A percentile compares a stretch with the other conserved stretches of the same genome.
Evolutionary conservation across 2,888 invertebrate species (phyloP).

Genomic region (Hoplodrina blanda): DNA sequence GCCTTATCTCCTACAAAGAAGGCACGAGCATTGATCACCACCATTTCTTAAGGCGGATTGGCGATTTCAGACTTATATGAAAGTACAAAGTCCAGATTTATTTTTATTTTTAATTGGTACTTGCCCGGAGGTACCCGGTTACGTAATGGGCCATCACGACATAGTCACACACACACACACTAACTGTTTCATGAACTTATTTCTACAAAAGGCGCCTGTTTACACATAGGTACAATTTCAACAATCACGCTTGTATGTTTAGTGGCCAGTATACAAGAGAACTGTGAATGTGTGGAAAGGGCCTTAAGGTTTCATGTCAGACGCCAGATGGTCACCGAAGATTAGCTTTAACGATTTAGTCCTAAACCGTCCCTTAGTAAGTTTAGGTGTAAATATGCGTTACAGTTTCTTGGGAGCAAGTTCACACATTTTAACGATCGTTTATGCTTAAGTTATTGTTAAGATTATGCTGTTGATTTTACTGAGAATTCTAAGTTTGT

Average conservation of each 20-base stretch:
- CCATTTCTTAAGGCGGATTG: no score
- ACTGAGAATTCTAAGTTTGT: constrained; percentile 16
- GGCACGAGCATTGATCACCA: no score
- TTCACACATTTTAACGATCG: constrained; percentile 40
- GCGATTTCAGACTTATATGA: no score
- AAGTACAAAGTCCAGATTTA: no score
- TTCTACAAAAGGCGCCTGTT: not conserved
- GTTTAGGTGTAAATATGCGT: constrained; percentile 32
- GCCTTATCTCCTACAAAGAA: no score
- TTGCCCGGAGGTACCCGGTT: no score
- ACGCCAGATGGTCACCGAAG: constrained; percentile 45
- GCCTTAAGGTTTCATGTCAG: constrained; percentile 39
- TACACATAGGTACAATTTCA: constrained; percentile 1
- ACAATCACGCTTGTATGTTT: constrained; percentile 7
- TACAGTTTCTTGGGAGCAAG: constrained; percentile 37
- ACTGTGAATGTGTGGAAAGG: constrained; percentile 56
- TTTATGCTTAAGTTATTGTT: constrained; percentile 29
- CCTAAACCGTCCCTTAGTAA: constrained; percentile 41
- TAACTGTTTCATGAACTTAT: not conserved
- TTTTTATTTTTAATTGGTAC: no score
- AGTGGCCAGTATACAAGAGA: constrained; percentile 19
- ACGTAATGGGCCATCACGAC: no score
- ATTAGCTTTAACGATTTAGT: constrained; percentile 53
- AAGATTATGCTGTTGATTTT: constrained; percentile 32
- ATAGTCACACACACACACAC: no score